Percentiles rank a stretch among this genome's conserved stretches.
These are phyloP conservation scores for Periphyllus acericola DNA, from an alignment of 2,888 invertebrate genomes.

Conservation along the genomic window DNA sequence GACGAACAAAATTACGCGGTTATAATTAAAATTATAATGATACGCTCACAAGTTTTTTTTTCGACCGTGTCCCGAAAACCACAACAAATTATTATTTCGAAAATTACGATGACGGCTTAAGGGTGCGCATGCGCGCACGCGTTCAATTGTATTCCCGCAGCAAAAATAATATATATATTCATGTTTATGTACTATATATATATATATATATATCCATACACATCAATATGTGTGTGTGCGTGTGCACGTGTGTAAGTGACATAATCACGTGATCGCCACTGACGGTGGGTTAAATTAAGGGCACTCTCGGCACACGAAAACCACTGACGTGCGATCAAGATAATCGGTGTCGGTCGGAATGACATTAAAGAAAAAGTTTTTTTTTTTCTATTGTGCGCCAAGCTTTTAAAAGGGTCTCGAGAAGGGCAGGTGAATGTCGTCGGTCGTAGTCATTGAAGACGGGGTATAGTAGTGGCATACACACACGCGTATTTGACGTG, in stretches of 20 bases:
- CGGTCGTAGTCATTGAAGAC: neutral
- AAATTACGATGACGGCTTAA: neutral
- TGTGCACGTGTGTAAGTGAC: conserved; percentile 45
- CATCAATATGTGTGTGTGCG: conserved; percentile 24
- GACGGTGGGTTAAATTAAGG: conserved; percentile 41
- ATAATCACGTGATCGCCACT: conserved; percentile 23
- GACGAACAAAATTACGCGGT: conserved; percentile 35
- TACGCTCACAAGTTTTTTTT: neutral
- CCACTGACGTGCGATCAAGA: conserved; percentile 59
- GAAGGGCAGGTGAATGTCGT: conserved; percentile 36
- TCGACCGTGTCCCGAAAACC: conserved; percentile 19
- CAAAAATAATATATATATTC: neutral
- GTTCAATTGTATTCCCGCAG: neutral
- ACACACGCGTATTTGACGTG: conserved; percentile 26
- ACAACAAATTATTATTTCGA: conserved; percentile 38
- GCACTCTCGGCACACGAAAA: conserved; percentile 48
- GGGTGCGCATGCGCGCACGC: neutral
- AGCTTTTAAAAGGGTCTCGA: conserved; percentile 55
- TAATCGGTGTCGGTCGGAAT: conserved; percentile 29
- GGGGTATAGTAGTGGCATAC: neutral
- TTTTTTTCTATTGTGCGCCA: conserved; percentile 27
- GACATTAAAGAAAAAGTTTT: conserved; percentile 47
- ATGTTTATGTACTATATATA: neutral
- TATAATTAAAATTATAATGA: conserved; percentile 49
- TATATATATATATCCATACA: neutral